Evolutionary conservation across 2,113 vertebrate genomes (phyloP).

Genomic region (pig (Sus scrofa)): DNA sequence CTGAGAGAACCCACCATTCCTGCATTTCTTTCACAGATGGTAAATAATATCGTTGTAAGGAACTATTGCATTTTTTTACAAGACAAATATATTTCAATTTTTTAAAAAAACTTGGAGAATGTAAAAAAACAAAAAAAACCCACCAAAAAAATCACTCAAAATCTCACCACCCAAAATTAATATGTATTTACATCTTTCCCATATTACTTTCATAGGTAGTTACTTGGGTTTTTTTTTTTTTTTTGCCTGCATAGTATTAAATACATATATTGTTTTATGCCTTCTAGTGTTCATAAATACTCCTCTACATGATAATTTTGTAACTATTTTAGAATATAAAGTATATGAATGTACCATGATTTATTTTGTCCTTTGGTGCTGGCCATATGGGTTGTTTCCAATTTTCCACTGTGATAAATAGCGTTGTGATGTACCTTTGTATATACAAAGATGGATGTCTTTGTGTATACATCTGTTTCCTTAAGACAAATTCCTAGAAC

Average conservation of each 20-base stretch:
- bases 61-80: neutral
- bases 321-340: neutral
- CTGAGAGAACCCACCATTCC: neutral
- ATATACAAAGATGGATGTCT: neutral
- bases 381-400: neutral
- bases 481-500: constrained; percentile 10
- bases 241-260: neutral
- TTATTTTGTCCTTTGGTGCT: neutral
- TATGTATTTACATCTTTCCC: neutral
- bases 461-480: neutral
- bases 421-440: neutral
- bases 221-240: neutral
- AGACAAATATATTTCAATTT: neutral
- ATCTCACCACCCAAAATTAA: neutral
- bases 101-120: neutral
- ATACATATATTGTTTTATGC: neutral
- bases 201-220: neutral
- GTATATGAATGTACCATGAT: neutral
- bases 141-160: neutral
- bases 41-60: neutral
- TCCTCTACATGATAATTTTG: neutral
- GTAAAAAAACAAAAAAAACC: neutral
- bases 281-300: neutral
- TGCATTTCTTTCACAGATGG: neutral
- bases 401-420: neutral